Conservation (phyloP, 2,797 vertebrate genomes). For the Tenualosa ilisha region DNA sequence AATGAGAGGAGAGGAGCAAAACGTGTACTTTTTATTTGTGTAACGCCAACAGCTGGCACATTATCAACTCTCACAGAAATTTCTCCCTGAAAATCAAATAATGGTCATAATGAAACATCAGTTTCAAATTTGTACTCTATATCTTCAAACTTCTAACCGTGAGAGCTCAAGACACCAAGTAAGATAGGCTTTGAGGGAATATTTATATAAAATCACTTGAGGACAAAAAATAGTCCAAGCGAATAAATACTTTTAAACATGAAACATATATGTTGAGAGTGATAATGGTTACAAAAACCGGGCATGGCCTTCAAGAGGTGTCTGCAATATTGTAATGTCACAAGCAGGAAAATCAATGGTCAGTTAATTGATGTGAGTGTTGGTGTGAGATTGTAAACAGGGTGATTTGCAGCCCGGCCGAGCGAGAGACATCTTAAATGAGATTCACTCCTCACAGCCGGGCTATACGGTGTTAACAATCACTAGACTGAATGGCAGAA, state of each 20-base stretch:
- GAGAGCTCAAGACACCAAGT: not conserved
- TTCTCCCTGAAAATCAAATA: not conserved
- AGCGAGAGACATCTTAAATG: slow-evolving; percentile 80
- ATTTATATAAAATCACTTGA: not conserved
- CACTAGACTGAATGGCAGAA: slow-evolving; percentile 60
- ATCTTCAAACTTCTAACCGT: not conserved
- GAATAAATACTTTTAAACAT: slow-evolving; percentile 9
- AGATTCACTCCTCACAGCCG: slow-evolving; percentile 72
- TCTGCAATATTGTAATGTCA: slow-evolving; percentile 81
- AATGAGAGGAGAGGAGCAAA: slow-evolving; percentile 56
- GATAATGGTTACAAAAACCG: slow-evolving; percentile 27
- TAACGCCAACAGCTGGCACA: slow-evolving; percentile 53
- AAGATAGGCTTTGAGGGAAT: not conserved
- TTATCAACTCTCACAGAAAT: not conserved
- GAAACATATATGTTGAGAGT: slow-evolving; percentile 24
- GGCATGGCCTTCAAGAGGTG: slow-evolving; percentile 40
- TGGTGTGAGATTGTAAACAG: slow-evolving; percentile 85
- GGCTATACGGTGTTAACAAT: slow-evolving; percentile 63
- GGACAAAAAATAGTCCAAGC: not conserved
- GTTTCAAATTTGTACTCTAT: not conserved
- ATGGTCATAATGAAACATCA: not conserved
- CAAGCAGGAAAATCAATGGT: slow-evolving; percentile 83
- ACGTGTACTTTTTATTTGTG: slow-evolving; percentile 63
- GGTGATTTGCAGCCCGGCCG: slow-evolving; percentile 85
- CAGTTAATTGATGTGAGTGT: slow-evolving; percentile 84